These are phyloP conservation scores for Drosophila parabipectinata DNA, from an alignment of 1,140 invertebrate species.

Conservation along the genomic window DNA sequence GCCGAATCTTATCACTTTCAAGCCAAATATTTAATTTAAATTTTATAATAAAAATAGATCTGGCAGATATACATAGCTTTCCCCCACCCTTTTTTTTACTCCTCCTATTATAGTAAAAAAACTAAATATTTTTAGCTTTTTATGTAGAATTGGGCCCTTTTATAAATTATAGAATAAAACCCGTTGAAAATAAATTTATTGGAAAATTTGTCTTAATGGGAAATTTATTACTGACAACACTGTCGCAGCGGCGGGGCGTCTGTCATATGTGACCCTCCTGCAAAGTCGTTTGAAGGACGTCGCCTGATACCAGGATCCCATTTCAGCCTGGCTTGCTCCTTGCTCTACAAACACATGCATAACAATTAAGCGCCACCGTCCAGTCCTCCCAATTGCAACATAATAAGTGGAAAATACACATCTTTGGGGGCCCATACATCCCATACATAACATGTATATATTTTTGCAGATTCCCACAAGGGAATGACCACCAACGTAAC, in stretches of 20 bases:
- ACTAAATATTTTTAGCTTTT: too few relatives aligned
- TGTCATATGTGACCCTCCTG: slow-evolving; percentile 20
- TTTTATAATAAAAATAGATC: too few relatives aligned
- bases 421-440: not conserved
- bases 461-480: not conserved
- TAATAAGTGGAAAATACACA: slow-evolving; percentile 25
- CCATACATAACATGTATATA: not conserved
- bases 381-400: slow-evolving; percentile 24
- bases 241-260: not conserved
- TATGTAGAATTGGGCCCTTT: too few relatives aligned
- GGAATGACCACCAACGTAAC: not conserved
- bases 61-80: too few relatives aligned
- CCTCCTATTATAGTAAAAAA: too few relatives aligned
- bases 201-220: not conserved
- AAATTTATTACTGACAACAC: not conserved
- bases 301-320: not conserved
- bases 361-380: slow-evolving; percentile 29
- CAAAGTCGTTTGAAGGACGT: slow-evolving; percentile 58
- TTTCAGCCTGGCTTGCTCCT: slow-evolving; percentile 12
- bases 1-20: not conserved
- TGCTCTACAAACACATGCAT: slow-evolving; percentile 39
- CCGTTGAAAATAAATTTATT: not conserved
- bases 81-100: too few relatives aligned
- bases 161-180: not conserved
- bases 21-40: not conserved